A percentile compares a stretch with the other conserved stretches of the same genome.
Evolutionary conservation across 2,888 invertebrate genomes (phyloP).

Genomic region (Dione juno): DNA sequence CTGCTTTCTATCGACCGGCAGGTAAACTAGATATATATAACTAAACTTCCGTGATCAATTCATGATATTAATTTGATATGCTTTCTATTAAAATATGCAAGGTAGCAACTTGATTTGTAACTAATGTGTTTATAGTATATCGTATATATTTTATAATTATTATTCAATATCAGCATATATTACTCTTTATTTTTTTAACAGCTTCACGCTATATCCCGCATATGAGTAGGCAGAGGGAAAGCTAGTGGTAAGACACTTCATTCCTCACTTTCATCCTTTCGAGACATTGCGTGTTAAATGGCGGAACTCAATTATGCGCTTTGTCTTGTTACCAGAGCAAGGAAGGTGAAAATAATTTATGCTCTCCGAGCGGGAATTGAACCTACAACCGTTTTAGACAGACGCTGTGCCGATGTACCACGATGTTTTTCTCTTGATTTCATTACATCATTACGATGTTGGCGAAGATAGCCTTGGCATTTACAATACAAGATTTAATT

Average conservation of each 20-base stretch:
- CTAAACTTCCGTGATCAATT: constrained; percentile 7
- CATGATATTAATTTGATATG: not conserved
- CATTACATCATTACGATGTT: not conserved
- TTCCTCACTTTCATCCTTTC: too few species aligned
- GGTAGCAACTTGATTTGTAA: not conserved
- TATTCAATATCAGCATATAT: too few species aligned
- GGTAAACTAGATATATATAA: constrained; percentile 4
- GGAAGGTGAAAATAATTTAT: too few species aligned
- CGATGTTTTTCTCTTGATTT: not conserved
- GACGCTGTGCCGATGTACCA: too few species aligned
- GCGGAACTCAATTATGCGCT: too few species aligned
- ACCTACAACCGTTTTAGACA: not conserved
- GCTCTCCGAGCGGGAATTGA: too few species aligned
- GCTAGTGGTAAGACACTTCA: too few species aligned
- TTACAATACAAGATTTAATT: not conserved
- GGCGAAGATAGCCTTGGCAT: constrained; percentile 2
- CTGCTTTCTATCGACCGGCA: constrained; percentile 1
- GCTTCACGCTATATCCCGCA: too few species aligned
- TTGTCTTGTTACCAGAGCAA: too few species aligned
- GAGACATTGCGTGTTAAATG: too few species aligned
- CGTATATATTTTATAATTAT: not conserved
- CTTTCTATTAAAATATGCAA: constrained; percentile 4
- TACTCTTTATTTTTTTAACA: too few species aligned
- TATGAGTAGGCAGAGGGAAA: too few species aligned
- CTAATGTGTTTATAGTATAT: not conserved